Evolutionary conservation across 2,113 vertebrate species (phyloP).

Genomic region (Stegastes partitus): DNA sequence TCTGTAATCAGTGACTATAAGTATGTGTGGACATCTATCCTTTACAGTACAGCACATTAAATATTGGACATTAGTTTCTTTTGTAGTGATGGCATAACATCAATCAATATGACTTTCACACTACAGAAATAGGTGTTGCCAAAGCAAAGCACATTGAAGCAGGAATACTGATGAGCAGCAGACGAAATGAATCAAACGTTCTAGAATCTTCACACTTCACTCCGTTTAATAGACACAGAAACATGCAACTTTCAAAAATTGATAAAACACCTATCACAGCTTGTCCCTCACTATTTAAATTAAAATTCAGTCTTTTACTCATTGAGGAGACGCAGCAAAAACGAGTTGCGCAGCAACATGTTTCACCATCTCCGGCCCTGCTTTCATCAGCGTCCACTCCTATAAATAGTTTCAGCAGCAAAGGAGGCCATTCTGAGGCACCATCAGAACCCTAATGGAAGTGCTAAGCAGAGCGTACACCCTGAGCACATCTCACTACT

Average conservation of each 20-base stretch:
- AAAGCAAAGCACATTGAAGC: not conserved
- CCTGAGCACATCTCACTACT: conserved; percentile 44
- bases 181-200: not conserved
- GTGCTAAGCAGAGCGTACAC: conserved; percentile 67
- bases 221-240: not conserved
- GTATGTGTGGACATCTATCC: not conserved
- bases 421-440: conserved; percentile 75
- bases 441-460: conserved; percentile 72
- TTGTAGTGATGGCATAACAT: conserved; percentile 2
- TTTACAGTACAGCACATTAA: conserved; percentile 11
- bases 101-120: not conserved
- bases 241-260: not conserved
- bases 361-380: conserved; percentile 65
- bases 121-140: not conserved
- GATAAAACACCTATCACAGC: not conserved
- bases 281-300: not conserved
- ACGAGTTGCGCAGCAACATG: conserved; percentile 42
- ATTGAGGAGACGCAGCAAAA: conserved; percentile 20
- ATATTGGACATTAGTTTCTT: not conserved
- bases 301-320: not conserved
- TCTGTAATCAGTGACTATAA: not conserved
- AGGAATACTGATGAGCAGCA: not conserved
- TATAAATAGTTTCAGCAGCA: conserved; percentile 85
- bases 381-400: conserved; percentile 73
- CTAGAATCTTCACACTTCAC: not conserved